Percentiles rank a stretch among this genome's conserved stretches.
phyloP scores from a whole-genome alignment of 2,113 vertebrate species.

The Thoracochromis brauschi region DNA sequence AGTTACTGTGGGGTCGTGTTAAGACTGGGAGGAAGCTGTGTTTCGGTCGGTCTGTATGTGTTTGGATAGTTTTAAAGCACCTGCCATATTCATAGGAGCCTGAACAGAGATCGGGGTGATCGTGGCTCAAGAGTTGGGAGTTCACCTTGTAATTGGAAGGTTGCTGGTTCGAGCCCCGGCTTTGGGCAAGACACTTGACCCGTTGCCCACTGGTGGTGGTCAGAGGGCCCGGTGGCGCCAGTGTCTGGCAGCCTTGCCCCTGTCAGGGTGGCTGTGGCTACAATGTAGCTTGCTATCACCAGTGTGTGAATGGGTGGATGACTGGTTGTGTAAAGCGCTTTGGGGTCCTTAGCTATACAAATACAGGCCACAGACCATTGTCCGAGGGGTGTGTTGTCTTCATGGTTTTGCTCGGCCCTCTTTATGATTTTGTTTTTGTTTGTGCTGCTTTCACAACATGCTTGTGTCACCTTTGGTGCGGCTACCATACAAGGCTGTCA shows the following conservation, averaged over 20 bases:
- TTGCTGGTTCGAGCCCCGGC: rapidly evolving
- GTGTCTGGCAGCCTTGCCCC: rapidly evolving
- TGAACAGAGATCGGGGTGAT: neutral
- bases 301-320: no score
- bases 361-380: no score
- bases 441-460: neutral
- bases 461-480: neutral
- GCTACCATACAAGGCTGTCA: neutral
- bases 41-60: neutral
- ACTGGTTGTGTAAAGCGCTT: rapidly evolving
- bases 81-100: neutral
- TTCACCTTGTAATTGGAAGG: no score
- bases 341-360: no score
- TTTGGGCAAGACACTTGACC: no score
- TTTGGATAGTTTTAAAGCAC: neutral
- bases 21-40: neutral
- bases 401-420: neutral
- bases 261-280: no score
- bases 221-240: rapidly evolving
- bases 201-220: no score
- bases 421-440: neutral
- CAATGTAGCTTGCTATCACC: no score
- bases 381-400: neutral
- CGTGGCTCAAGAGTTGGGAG: no score
- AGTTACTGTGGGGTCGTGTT: neutral